A percentile compares a stretch with the other conserved stretches of the same genome.
phyloP scores from a whole-genome alignment of 1,140 invertebrate genomes.

The Cephus cinctus region DNA sequence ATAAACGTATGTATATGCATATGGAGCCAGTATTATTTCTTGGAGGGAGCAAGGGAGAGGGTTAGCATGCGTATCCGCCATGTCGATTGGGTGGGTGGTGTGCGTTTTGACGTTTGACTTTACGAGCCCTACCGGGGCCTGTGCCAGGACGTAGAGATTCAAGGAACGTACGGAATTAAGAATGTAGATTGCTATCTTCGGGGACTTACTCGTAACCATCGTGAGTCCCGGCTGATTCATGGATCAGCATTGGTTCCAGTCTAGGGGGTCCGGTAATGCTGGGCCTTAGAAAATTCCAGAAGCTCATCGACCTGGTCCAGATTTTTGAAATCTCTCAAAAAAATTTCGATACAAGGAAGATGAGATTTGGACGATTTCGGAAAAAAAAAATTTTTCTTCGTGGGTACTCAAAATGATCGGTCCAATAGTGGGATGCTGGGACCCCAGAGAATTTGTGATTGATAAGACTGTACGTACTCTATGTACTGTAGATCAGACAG shows the following conservation, averaged over 20 bases:
- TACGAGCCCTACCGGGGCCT: conserved; percentile 24
- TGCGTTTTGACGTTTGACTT: conserved; percentile 33
- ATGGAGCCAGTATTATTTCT: background rate
- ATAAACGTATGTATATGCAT: too few species aligned
- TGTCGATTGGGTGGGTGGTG: conserved; percentile 27
- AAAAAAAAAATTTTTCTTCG: too few species aligned
- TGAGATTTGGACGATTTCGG: too few species aligned
- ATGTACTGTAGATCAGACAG: too few species aligned
- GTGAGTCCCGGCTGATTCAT: conserved; percentile 15
- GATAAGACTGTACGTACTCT: too few species aligned
- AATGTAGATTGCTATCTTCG: conserved; percentile 37
- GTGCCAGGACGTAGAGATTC: background rate
- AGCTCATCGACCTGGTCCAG: too few species aligned
- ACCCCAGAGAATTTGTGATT: too few species aligned
- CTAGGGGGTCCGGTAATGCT: background rate
- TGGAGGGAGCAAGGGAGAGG: background rate
- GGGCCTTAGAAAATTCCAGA: background rate
- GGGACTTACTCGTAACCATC: too few species aligned
- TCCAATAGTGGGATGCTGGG: too few species aligned
- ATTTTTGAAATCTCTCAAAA: too few species aligned
- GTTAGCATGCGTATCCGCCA: background rate
- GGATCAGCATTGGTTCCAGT: background rate
- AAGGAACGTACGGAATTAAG: conserved; percentile 31
- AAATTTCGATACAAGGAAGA: too few species aligned
- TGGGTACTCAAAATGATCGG: too few species aligned